phyloP scores from a whole-genome alignment of 2,113 vertebrate species.

The Cyprinus carpio region DNA sequence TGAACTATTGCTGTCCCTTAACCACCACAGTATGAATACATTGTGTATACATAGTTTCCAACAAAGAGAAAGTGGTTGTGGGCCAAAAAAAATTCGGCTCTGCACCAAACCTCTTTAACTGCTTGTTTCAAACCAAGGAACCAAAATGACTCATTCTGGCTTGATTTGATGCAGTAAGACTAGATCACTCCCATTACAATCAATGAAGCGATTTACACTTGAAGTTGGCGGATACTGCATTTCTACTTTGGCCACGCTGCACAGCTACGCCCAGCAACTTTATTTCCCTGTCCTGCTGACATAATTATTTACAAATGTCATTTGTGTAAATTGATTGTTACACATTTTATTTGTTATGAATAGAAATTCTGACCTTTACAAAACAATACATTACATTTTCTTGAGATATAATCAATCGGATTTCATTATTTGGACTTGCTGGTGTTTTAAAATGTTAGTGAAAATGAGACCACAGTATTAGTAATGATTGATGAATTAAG shows the following conservation, averaged over 20 bases:
- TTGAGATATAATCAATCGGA: background rate
- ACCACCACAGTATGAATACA: too few species aligned
- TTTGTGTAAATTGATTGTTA: background rate
- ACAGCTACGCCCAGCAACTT: background rate
- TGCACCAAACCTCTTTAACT: too few species aligned
- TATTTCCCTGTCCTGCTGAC: background rate
- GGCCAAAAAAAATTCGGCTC: too few species aligned
- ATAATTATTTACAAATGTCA: background rate
- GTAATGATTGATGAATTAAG: background rate
- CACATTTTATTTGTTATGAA: background rate
- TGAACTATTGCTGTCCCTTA: too few species aligned
- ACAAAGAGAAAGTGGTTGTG: too few species aligned
- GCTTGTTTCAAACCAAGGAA: background rate
- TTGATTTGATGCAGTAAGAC: background rate
- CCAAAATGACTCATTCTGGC: background rate
- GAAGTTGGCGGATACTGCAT: background rate
- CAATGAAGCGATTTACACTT: background rate
- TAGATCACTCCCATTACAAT: background rate
- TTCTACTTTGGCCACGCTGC: background rate
- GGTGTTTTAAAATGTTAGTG: background rate
- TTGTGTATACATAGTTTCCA: too few species aligned
- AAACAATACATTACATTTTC: background rate
- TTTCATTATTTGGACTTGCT: background rate
- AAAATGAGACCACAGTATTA: background rate
- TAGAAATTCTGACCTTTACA: constrained; percentile 6